Percentiles rank a stretch among this genome's conserved stretches.
Evolutionary conservation across 2,888 invertebrate genomes (phyloP).

Genomic region (Gymnoscelis rufifasciata): DNA sequence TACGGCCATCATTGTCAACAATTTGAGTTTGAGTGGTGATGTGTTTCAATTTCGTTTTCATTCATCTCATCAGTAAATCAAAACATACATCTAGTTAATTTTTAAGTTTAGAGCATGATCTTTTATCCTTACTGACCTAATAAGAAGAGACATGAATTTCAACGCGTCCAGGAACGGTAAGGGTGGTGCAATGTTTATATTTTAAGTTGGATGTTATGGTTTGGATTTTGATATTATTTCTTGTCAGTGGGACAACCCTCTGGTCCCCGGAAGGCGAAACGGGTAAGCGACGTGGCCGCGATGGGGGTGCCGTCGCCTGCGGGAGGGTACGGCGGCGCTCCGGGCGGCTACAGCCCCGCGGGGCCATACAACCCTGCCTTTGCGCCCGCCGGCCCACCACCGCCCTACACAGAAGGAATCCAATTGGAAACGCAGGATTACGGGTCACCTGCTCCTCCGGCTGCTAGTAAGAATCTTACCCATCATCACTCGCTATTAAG

Average conservation of each 20-base stretch:
- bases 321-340: constrained; percentile 52
- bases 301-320: constrained; percentile 79
- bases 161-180: constrained; percentile 74
- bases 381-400: constrained; percentile 49
- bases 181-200: constrained; percentile 12
- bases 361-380: constrained; percentile 38
- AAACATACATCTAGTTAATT: constrained; percentile 39
- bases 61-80: constrained; percentile 34
- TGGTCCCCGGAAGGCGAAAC: constrained; percentile 79
- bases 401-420: constrained; percentile 64
- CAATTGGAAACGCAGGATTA: constrained; percentile 60
- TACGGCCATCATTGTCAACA: not conserved
- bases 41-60: constrained; percentile 39
- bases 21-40: constrained; percentile 48
- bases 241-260: constrained; percentile 56
- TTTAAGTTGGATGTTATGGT: constrained; percentile 1
- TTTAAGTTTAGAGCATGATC: constrained; percentile 50
- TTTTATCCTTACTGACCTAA: constrained; percentile 34
- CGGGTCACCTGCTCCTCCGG: constrained; percentile 36
- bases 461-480: constrained; percentile 44
- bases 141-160: constrained; percentile 59
- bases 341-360: constrained; percentile 40
- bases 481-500: no score
- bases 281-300: constrained; percentile 84
- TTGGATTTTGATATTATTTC: constrained; percentile 11